Conservation (phyloP, 1,140 invertebrate genomes). For the Hyphantria cunea region DNA sequence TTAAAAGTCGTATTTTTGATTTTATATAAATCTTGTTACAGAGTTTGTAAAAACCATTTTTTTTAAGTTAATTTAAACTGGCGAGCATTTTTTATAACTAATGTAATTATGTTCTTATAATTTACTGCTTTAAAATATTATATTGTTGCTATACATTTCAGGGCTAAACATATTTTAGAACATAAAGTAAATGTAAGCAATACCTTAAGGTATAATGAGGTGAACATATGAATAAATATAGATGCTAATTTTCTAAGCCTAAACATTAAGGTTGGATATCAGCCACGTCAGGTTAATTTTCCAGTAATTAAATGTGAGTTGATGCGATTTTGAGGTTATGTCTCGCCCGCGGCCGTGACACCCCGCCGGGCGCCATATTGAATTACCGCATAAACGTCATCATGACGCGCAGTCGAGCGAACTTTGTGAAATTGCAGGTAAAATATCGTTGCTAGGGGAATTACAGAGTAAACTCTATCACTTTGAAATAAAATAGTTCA, state of each 20-base stretch:
- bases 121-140: too few species aligned
- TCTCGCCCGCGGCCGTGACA: conserved; percentile 46
- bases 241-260: conserved; percentile 14
- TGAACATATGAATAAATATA: conserved; percentile 4
- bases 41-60: too few species aligned
- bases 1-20: too few species aligned
- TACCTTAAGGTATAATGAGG: neutral
- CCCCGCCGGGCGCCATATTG: conserved; percentile 46
- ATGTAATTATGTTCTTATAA: too few species aligned
- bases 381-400: conserved; percentile 46
- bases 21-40: too few species aligned
- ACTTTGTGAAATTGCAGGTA: conserved; percentile 37
- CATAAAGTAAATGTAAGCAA: too few species aligned
- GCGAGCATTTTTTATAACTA: too few species aligned
- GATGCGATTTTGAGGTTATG: conserved; percentile 57
- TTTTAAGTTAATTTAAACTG: too few species aligned
- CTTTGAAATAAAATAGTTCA: too few species aligned
- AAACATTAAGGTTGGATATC: conserved; percentile 24
- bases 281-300: conserved; percentile 33
- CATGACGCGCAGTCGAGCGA: conserved; percentile 29
- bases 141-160: too few species aligned
- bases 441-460: conserved; percentile 24
- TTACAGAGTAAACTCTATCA: neutral
- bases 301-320: conserved; percentile 39
- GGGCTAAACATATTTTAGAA: too few species aligned